Evolutionary conservation across 2,888 invertebrate genomes (phyloP).

Genomic region (Nemurella pictetii): DNA sequence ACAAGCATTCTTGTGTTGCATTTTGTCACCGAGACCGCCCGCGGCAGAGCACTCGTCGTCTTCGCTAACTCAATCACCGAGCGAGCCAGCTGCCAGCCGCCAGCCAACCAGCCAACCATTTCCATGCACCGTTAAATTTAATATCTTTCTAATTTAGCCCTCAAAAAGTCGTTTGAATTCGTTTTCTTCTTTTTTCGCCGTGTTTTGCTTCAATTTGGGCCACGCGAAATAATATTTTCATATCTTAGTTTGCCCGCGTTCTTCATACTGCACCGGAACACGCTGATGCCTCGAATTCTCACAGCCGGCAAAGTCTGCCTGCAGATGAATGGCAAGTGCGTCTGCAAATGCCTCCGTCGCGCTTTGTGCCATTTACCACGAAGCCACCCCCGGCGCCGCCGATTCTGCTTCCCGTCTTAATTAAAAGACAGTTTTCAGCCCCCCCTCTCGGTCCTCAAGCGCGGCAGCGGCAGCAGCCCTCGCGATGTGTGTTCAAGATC

Average conservation of each 20-base stretch:
- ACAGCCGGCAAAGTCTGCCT: neutral
- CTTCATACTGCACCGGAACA: neutral
- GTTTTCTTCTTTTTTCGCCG: neutral
- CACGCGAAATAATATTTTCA: neutral
- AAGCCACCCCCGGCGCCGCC: neutral
- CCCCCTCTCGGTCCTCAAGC: constrained; percentile 23
- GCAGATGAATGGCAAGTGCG: neutral
- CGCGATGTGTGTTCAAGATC: constrained; percentile 33
- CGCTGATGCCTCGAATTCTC: neutral
- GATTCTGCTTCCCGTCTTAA: constrained; percentile 39
- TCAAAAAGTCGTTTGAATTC: neutral
- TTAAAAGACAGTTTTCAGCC: constrained; percentile 40
- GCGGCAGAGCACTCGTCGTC: neutral
- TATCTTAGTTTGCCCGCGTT: neutral
- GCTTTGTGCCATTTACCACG: neutral
- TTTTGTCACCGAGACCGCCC: neutral
- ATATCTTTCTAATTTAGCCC: neutral
- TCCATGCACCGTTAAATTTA: neutral
- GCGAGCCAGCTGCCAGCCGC: neutral
- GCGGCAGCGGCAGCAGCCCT: neutral
- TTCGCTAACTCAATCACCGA: neutral
- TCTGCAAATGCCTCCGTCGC: constrained; percentile 1
- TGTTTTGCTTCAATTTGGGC: neutral
- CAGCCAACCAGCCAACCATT: neutral
- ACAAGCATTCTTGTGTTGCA: neutral